phyloP scores from a whole-genome alignment of 2,888 invertebrate genomes.

The Sminthurinus aureus region DNA sequence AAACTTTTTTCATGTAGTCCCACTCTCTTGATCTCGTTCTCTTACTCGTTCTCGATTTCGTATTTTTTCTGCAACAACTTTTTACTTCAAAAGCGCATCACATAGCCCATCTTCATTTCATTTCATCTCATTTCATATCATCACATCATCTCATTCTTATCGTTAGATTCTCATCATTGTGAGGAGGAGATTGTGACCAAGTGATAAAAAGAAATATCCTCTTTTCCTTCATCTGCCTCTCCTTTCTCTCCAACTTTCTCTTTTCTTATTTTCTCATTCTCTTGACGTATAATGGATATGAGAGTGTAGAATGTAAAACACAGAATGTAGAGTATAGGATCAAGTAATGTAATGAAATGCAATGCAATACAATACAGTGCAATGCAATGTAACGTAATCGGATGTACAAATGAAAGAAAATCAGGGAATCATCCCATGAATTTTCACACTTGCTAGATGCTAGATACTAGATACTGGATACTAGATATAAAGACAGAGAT shows the following conservation, averaged over 20 bases:
- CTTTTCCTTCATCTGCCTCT: neutral
- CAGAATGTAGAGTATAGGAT: too few species aligned
- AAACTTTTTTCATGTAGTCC: slow-evolving; percentile 15
- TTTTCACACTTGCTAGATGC: neutral
- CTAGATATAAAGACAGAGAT: neutral
- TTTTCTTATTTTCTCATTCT: neutral
- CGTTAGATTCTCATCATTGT: neutral
- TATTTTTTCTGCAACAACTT: slow-evolving; percentile 12
- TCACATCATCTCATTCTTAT: slow-evolving; percentile 28
- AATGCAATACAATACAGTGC: too few species aligned
- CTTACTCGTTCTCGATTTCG: too few species aligned
- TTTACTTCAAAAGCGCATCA: slow-evolving; percentile 34
- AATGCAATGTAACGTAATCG: too few species aligned
- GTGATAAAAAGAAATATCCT: neutral
- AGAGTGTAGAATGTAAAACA: neutral
- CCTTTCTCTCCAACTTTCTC: neutral
- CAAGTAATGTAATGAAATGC: too few species aligned
- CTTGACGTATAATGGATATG: neutral
- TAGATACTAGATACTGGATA: too few species aligned
- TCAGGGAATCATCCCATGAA: slow-evolving; percentile 16
- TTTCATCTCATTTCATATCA: slow-evolving; percentile 42
- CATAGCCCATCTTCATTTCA: slow-evolving; percentile 34
- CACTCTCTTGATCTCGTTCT: too few species aligned
- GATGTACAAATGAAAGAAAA: neutral
- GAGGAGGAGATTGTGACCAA: neutral